Conservation (phyloP, 2,113 vertebrate species). For the Lophochroa leadbeateri region DNA sequence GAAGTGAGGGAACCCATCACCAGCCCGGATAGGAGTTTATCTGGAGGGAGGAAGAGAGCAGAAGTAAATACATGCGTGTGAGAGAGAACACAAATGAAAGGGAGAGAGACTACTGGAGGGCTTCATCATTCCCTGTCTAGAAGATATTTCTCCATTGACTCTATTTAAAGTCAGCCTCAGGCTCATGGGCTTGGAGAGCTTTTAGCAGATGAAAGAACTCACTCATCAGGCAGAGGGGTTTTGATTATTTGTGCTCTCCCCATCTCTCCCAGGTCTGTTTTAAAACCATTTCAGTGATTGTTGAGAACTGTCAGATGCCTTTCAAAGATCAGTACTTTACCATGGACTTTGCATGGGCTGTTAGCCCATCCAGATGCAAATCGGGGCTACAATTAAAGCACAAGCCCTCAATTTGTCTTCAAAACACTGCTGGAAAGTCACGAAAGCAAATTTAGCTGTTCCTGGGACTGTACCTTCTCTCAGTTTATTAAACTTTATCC, state of each 20-base stretch:
- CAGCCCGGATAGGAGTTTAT: neutral
- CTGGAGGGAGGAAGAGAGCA: neutral
- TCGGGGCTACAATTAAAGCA: conserved; percentile 73
- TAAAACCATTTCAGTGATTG: conserved; percentile 75
- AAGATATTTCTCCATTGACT: conserved; percentile 67
- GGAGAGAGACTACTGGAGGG: neutral
- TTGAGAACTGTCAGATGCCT: conserved; percentile 73
- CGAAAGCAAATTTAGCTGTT: conserved; percentile 70
- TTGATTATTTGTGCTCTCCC: neutral
- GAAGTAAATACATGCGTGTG: neutral
- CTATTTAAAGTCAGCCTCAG: conserved; percentile 65
- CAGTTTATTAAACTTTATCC: too few species aligned
- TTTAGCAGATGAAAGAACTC: conserved; percentile 70
- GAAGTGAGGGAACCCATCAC: neutral
- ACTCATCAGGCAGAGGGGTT: conserved; percentile 56
- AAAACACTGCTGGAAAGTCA: conserved; percentile 68
- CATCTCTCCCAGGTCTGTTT: conserved; percentile 58
- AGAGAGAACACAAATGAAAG: neutral
- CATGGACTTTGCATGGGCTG: conserved; percentile 62
- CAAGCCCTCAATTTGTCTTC: conserved; percentile 71
- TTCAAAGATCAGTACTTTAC: conserved; percentile 74
- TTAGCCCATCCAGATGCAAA: conserved; percentile 80
- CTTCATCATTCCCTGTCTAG: conserved; percentile 51
- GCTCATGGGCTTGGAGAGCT: conserved; percentile 35
- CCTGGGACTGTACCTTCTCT: conserved; percentile 45